Percentiles rank a stretch among this genome's conserved stretches.
Evolutionary conservation across 2,888 invertebrate species (phyloP).

Genomic region (Biston betularia): DNA sequence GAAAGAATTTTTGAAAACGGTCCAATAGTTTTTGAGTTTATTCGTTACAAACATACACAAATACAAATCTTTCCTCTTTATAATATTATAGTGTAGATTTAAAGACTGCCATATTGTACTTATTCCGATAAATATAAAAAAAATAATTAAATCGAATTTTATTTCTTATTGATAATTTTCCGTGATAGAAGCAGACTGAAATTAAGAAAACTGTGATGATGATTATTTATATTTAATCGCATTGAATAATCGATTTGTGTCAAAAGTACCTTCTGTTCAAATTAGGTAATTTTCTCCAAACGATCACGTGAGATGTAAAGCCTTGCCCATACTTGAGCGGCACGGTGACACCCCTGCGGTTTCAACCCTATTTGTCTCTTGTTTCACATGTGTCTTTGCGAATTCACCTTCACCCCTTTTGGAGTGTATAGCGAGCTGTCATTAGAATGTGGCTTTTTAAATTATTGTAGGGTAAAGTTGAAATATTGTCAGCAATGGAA

Average conservation of each 20-base stretch:
- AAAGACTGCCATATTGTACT: too few species aligned
- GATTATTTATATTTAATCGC: neutral
- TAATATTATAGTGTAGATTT: too few species aligned
- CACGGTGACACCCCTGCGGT: constrained; percentile 46
- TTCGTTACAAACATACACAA: too few species aligned
- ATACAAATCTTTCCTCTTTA: too few species aligned
- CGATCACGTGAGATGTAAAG: constrained; percentile 47
- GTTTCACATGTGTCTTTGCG: constrained; percentile 48
- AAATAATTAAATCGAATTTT: too few species aligned
- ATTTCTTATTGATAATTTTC: too few species aligned
- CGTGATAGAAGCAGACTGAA: neutral
- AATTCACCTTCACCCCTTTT: constrained; percentile 44
- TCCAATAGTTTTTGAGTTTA: too few species aligned
- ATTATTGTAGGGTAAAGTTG: constrained; percentile 25
- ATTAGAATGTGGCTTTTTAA: constrained; percentile 42
- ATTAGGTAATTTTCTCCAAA: constrained; percentile 40
- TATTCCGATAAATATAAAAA: too few species aligned
- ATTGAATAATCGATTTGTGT: constrained; percentile 3
- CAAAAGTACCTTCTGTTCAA: neutral
- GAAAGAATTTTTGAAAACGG: too few species aligned
- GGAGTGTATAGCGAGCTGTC: constrained; percentile 37
- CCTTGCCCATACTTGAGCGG: constrained; percentile 31
- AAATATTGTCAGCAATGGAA: constrained; percentile 7
- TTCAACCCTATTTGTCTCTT: constrained; percentile 51
- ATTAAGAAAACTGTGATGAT: neutral